These are phyloP conservation scores for Calosoma granatense DNA, from an alignment of 1,140 invertebrate genomes.

Conservation along the genomic window DNA sequence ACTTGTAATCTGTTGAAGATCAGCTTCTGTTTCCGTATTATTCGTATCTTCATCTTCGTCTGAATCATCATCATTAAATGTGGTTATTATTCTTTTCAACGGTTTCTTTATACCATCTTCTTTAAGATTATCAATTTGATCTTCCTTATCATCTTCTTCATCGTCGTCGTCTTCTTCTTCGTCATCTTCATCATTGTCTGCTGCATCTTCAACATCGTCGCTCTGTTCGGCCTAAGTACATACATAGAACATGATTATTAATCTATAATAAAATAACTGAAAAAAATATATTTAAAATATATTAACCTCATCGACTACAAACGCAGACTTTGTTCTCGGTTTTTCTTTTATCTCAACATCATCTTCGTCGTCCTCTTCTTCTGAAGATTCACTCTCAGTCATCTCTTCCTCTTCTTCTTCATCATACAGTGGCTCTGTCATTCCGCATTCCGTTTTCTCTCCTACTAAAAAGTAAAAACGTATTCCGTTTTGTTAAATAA, in stretches of 20 bases:
- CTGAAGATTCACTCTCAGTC: constrained; percentile 25
- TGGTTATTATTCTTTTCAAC: constrained; percentile 18
- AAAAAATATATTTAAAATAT: neutral
- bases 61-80: constrained; percentile 15
- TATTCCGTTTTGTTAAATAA: constrained; percentile 1
- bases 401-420: constrained; percentile 35
- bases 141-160: constrained; percentile 29
- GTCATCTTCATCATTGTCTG: constrained; percentile 35
- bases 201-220: constrained; percentile 26
- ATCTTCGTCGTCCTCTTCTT: constrained; percentile 27
- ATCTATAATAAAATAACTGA: constrained; percentile 9
- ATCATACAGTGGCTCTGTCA: constrained; percentile 29
- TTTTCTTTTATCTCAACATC: constrained; percentile 22
- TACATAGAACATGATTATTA: constrained; percentile 4
- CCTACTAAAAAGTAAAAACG: constrained; percentile 13
- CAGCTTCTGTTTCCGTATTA: too few relatives aligned
- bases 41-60: constrained; percentile 21
- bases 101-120: constrained; percentile 27
- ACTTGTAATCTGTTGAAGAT: constrained; percentile 12
- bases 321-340: constrained; percentile 21
- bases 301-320: constrained; percentile 25
- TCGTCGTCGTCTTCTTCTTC: constrained; percentile 28
- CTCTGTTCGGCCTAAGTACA: constrained; percentile 22
- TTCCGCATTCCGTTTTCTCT: constrained; percentile 21
- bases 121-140: constrained; percentile 28